These are phyloP conservation scores for Proales similis DNA, from an alignment of 1,140 invertebrate species.

Conservation along the genomic window DNA sequence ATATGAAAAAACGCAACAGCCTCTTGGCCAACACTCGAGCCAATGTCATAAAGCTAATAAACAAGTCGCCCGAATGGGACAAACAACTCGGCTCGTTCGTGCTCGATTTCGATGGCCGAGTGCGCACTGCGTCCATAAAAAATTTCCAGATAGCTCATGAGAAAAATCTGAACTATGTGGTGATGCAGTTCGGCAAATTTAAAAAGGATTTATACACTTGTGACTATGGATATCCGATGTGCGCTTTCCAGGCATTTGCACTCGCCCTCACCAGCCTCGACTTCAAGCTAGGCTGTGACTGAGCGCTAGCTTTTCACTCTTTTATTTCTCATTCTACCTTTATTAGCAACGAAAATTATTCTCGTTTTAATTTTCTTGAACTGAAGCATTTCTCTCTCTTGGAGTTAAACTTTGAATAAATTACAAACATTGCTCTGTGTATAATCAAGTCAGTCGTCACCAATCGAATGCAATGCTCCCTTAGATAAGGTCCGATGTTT, in stretches of 20 bases:
- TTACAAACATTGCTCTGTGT: too few species aligned
- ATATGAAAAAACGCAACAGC: too few species aligned
- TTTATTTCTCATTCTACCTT: not conserved
- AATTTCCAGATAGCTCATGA: conserved; percentile 35
- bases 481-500: too few species aligned
- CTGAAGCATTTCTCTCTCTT: not conserved
- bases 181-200: conserved; percentile 35
- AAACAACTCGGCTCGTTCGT: conserved; percentile 17
- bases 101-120: conserved; percentile 33
- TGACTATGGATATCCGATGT: conserved; percentile 35
- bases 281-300: conserved; percentile 26
- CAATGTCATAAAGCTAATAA: conserved; percentile 32
- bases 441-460: too few species aligned
- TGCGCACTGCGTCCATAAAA: conserved; percentile 26
- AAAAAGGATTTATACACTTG: conserved; percentile 37
- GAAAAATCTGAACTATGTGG: conserved; percentile 17
- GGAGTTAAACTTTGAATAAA: not conserved
- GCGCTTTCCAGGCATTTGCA: conserved; percentile 31
- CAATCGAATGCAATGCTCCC: too few species aligned
- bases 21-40: too few species aligned
- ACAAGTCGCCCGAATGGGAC: conserved; percentile 35
- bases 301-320: not conserved
- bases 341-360: conserved; percentile 6
- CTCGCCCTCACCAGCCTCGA: conserved; percentile 19
- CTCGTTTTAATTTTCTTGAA: not conserved